Conservation (phyloP, 2,113 vertebrate genomes). For the Perca schrenkii region DNA sequence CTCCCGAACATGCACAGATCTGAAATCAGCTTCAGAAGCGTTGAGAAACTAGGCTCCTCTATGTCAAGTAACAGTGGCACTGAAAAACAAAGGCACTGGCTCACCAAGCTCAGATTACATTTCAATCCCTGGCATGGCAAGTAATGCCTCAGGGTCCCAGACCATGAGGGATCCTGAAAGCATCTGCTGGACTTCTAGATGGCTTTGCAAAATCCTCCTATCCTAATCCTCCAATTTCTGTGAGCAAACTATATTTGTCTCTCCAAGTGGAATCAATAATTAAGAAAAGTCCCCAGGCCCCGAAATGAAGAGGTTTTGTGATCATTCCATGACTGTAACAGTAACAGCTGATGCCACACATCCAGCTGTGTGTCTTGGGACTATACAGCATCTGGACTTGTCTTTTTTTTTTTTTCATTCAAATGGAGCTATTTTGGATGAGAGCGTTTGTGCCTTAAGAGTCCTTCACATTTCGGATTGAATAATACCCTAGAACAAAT, state of each 20-base stretch:
- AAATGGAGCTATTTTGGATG: neutral
- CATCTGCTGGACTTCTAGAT: neutral
- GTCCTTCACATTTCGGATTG: neutral
- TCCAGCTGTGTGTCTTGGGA: conserved; percentile 28
- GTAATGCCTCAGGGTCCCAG: neutral
- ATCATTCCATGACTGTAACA: neutral
- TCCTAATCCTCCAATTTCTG: neutral
- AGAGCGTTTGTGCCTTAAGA: neutral
- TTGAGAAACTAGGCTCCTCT: neutral
- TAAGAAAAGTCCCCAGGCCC: neutral
- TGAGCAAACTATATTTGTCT: neutral
- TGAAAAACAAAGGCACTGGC: neutral
- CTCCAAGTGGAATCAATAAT: conserved; percentile 16
- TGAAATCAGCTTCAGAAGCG: conserved; percentile 2
- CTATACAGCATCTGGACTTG: conserved; percentile 11
- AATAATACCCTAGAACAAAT: neutral
- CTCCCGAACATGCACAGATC: neutral
- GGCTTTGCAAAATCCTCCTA: neutral
- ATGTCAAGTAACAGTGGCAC: neutral
- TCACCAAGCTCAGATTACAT: neutral
- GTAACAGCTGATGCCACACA: conserved; percentile 24
- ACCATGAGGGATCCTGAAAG: neutral
- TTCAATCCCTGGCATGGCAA: neutral
- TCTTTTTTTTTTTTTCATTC: neutral
- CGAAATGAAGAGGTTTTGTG: neutral